A percentile compares a stretch with the other conserved stretches of the same genome.
Conservation (phyloP, 2,797 vertebrate species). For the Rhadinocentrus ornatus region DNA sequence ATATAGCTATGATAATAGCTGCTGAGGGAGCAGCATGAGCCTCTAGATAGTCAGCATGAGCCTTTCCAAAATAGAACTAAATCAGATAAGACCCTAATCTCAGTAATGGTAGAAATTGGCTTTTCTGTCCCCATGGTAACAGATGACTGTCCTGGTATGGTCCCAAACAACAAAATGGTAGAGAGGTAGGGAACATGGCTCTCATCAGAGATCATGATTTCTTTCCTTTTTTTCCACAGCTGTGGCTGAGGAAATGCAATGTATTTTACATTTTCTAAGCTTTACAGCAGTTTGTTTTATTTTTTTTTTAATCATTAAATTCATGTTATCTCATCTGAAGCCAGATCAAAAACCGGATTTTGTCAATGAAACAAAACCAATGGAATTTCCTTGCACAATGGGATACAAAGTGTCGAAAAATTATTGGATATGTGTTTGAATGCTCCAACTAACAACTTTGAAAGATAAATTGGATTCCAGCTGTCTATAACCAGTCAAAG, state of each 20-base stretch:
- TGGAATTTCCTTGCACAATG: conserved; percentile 19
- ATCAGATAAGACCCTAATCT: conserved; percentile 79
- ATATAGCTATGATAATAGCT: conserved; percentile 39
- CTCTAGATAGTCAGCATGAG: conserved; percentile 52
- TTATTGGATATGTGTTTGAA: conserved; percentile 15
- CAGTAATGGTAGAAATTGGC: conserved; percentile 70
- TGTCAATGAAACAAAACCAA: not conserved
- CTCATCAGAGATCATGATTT: not conserved
- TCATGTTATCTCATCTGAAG: conserved; percentile 3
- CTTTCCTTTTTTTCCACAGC: not conserved
- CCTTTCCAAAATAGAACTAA: conserved; percentile 69
- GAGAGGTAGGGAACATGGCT: conserved; percentile 16
- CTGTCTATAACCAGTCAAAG: conserved; percentile 23
- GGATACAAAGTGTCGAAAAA: conserved; percentile 4
- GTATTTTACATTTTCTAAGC: not conserved
- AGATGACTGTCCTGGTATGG: conserved; percentile 54
- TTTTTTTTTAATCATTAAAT: not conserved
- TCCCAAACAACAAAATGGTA: conserved; percentile 45
- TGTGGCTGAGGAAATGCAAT: conserved; percentile 5
- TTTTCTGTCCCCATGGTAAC: conserved; percentile 71
- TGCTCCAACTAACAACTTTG: conserved; percentile 27
- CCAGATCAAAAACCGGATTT: conserved; percentile 10
- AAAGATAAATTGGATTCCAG: conserved; percentile 33
- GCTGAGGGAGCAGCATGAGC: conserved; percentile 29
- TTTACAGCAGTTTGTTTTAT: conserved; percentile 8